A percentile compares a stretch with the other conserved stretches of the same genome.
phyloP scores from a whole-genome alignment of 2,797 vertebrate species.

The Anomalospiza imberbis region DNA sequence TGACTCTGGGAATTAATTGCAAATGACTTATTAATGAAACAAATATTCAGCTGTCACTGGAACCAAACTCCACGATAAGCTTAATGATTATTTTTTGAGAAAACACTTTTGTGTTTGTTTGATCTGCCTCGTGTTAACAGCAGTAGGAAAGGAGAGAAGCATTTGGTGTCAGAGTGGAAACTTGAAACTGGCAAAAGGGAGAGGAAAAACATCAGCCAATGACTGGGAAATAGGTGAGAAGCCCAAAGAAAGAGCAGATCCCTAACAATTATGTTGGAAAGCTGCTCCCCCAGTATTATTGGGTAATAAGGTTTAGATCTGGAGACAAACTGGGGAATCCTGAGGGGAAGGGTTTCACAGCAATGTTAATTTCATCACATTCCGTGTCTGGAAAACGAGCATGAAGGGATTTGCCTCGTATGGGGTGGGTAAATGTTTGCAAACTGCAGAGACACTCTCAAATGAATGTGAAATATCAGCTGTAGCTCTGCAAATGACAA shows the following conservation, averaged over 20 bases:
- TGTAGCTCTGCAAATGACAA: neutral
- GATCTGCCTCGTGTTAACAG: slow-evolving; percentile 58
- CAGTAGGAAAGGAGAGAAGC: neutral
- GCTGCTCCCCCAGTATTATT: neutral
- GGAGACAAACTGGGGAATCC: neutral
- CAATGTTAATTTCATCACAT: neutral
- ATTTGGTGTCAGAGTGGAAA: slow-evolving; percentile 13
- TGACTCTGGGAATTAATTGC: slow-evolving; percentile 61
- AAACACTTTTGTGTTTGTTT: slow-evolving; percentile 62
- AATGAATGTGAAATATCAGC: neutral
- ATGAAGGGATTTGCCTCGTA: neutral
- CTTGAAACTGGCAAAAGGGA: slow-evolving; percentile 18
- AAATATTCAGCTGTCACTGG: slow-evolving; percentile 69
- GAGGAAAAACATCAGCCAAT: neutral
- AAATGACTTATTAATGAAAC: slow-evolving; percentile 72
- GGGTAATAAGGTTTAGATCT: neutral
- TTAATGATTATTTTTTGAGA: slow-evolving; percentile 66
- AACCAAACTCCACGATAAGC: slow-evolving; percentile 20
- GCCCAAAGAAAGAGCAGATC: neutral
- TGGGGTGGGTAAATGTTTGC: neutral
- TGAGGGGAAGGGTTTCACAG: neutral
- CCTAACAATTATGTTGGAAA: neutral
- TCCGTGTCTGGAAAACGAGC: neutral
- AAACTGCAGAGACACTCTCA: neutral
- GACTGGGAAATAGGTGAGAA: neutral